A percentile compares a stretch with the other conserved stretches of the same genome.
phyloP scores from a whole-genome alignment of 2,888 invertebrate species.

The Gymnosoma rotundatum region DNA sequence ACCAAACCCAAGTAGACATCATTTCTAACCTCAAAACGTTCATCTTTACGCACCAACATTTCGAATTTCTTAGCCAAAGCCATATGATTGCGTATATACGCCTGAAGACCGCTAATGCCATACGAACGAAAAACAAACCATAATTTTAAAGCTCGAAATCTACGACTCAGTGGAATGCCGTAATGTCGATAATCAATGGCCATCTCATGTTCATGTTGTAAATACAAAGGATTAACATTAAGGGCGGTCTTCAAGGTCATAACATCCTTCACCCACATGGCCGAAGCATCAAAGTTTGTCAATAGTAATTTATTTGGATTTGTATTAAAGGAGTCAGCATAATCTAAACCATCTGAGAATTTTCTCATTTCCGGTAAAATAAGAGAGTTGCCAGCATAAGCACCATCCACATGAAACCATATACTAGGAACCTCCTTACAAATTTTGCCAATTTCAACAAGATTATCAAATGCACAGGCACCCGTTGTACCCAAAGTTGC shows the following conservation, averaged over 20 bases:
- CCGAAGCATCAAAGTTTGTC: constrained; percentile 92
- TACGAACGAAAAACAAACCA: constrained; percentile 94
- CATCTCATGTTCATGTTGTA: constrained; percentile 90
- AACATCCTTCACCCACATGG: constrained; percentile 91
- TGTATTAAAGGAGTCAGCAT: constrained; percentile 92
- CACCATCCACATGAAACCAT: constrained; percentile 95
- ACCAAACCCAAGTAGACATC: constrained; percentile 90
- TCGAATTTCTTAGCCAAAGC: constrained; percentile 90
- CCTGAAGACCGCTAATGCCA: constrained; percentile 91
- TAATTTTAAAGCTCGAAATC: constrained; percentile 92
- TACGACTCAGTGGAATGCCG: constrained; percentile 92
- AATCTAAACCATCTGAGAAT: constrained; percentile 86
- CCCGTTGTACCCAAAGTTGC: constrained; percentile 93
- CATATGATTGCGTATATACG: constrained; percentile 92
- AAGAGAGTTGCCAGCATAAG: constrained; percentile 93
- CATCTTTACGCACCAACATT: constrained; percentile 86
- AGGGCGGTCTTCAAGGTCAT: constrained; percentile 90
- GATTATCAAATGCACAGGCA: constrained; percentile 91
- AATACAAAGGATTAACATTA: constrained; percentile 92
- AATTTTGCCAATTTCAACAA: constrained; percentile 90
- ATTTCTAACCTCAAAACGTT: constrained; percentile 89
- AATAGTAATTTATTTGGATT: constrained; percentile 95
- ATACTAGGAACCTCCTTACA: constrained; percentile 84
- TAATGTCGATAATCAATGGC: constrained; percentile 90
- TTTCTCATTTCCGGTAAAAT: constrained; percentile 92